Conservation (phyloP, 2,113 vertebrate genomes). For the Triplophysa rosa region DNA sequence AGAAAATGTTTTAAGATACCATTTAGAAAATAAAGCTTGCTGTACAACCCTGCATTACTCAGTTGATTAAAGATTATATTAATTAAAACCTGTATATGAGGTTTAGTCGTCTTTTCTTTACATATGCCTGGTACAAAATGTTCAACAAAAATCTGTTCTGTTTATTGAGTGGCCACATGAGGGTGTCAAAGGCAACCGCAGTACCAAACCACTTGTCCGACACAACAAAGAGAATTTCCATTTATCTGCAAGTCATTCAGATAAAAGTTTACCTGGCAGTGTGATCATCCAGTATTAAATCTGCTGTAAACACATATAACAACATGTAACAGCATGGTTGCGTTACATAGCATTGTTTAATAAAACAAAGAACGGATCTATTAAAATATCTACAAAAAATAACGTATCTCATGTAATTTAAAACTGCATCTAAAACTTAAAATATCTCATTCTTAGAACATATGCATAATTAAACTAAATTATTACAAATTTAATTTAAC, state of each 20-base stretch:
- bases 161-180: slow-evolving; percentile 47
- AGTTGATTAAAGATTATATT: slow-evolving; percentile 89
- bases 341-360: too few relatives aligned
- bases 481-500: background rate
- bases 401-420: too few relatives aligned
- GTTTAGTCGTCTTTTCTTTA: slow-evolving; percentile 30
- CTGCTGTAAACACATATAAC: background rate
- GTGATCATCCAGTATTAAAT: background rate
- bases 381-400: background rate
- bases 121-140: background rate
- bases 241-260: background rate
- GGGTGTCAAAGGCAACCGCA: slow-evolving; percentile 47
- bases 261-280: background rate
- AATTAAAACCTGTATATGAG: slow-evolving; percentile 69
- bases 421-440: too few relatives aligned
- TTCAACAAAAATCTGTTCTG: background rate
- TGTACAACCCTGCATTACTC: slow-evolving; percentile 88
- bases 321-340: background rate
- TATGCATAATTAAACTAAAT: background rate
- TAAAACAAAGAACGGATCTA: background rate
- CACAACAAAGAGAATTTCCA: slow-evolving; percentile 38
- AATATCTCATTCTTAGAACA: background rate
- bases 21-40: slow-evolving; percentile 80
- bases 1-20: slow-evolving; percentile 58
- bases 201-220: slow-evolving; percentile 31